Evolutionary conservation across 2,888 invertebrate genomes (phyloP), one percentile per base, ranked within the genome.

Genomic region (Steinernema carpocapsae): DNA sequence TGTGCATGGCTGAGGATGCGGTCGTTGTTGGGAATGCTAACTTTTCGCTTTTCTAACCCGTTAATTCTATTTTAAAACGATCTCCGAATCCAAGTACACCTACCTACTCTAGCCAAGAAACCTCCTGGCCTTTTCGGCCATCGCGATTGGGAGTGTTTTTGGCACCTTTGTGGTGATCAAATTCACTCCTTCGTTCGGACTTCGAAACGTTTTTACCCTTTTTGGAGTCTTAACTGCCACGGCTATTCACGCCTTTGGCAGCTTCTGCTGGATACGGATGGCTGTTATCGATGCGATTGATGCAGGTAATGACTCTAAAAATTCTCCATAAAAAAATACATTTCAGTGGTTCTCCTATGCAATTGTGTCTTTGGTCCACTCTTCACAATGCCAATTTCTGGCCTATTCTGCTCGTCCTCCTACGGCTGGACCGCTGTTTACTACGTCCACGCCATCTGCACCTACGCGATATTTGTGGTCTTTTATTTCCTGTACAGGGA

Each of bases 1-100:
- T 77, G 48, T 77, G 77, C 52, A 77, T 77, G 77, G 29, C 56
- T 29, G 59, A 76, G 10, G 22, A 32, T n/a, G 72, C 43, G 10
- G 64, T 32, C 17, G 32, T 64, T 14, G 32, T 64, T n/a, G 64
- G 64, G 32, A 64, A 64, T 26, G 64, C 32, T 64, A 1, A 32
- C 17, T 64, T 32, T 26, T 12, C 4, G 22, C 17, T 56, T 22
- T 48, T 48, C 14, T 19, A 7, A 14, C 3, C 14, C 37, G 3
- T 10, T 48, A 48, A 48, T 48, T 48, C 14, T 48, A n/a, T 64
- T 64, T 32, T 32, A 64, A n/a, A 17, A 64, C 64, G 26, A 12
- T 64, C 4, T 10, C 29, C 32, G 64, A 64, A 17, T 29, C 64
- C 32, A 64, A 64, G 64, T 64, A 64, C 64, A 64, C 6, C 64